phyloP scores from a whole-genome alignment of 2,888 invertebrate species.

The Hemicrepidius hirtus region DNA sequence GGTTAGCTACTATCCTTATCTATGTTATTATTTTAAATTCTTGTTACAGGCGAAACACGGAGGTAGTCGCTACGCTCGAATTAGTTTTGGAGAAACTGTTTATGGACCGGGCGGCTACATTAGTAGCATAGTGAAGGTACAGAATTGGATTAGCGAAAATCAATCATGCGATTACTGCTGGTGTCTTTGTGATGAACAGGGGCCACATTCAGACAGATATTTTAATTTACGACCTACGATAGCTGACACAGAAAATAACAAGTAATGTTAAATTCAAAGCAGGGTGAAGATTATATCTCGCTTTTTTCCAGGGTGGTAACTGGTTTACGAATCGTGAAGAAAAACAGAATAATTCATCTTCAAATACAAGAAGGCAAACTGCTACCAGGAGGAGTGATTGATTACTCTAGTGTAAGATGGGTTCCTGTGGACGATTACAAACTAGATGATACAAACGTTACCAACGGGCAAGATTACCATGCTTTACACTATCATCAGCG shows the following conservation, averaged over 20 bases:
- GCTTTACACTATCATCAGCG: constrained; percentile 84
- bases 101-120: too few relatives aligned
- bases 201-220: constrained; percentile 84
- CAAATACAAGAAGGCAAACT: constrained; percentile 86
- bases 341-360: constrained; percentile 86
- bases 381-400: constrained; percentile 79
- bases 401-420: constrained; percentile 78
- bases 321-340: constrained; percentile 84
- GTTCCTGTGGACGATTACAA: constrained; percentile 79
- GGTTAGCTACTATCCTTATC: too few relatives aligned
- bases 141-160: too few relatives aligned
- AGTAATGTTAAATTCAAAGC: constrained; percentile 16
- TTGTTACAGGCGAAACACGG: too few relatives aligned
- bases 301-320: constrained; percentile 81
- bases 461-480: constrained; percentile 83
- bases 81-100: too few relatives aligned
- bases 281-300: too few relatives aligned
- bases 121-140: too few relatives aligned
- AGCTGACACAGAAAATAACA: constrained; percentile 63
- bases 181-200: constrained; percentile 88
- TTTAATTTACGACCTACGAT: constrained; percentile 83
- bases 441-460: constrained; percentile 74
- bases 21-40: too few relatives aligned
- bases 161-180: too few relatives aligned
- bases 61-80: too few relatives aligned